Base-by-base conservation (phyloP, 2,888 invertebrate genomes). In the Leucozona laternaria region DNA sequence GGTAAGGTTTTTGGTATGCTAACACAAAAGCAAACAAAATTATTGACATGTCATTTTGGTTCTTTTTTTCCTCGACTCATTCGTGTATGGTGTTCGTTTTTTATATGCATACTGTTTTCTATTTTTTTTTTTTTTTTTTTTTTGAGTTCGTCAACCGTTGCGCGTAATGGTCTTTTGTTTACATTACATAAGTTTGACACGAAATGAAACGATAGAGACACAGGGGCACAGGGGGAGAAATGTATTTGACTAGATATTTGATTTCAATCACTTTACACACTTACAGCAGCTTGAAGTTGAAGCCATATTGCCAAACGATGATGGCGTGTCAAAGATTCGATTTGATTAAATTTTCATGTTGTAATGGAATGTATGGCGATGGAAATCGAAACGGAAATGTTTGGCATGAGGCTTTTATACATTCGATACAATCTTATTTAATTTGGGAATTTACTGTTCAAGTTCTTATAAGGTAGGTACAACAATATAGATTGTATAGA, bases 151-250 rank as follows among this genome's bases (percentile, higher is more conserved):
- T 57, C 76, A 76, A 37, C 55, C 58, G 68, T 66, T 48, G 72
- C 66, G 68, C 53, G 78, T 45, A 50, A 37, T 73, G 62, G 57
- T 70, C 57, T 64, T 75, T 84, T 84, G 83, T 79, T 84, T 84
- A 84, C 75, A 57, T 84, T 75, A 70, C 58, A 60, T 79, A 62
- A 73, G 45, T 79, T 68, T 50, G 73, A 75, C 79, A 71, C 31
- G 13, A 48, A 31, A 48, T 17, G 34, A 43, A 45, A 60, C 4
- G 13, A 31, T 17, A 66, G 31, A 48, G 17, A n/a, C 11, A 57
- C 20, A 4, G 31, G 8, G n/a, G 43, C n/a, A 11, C 7, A 15
- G n/a, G 43, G 66, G 60, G 40, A 70, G 40, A 70, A 58, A 50
- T n/a, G 60, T 43, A 43, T 55, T 73, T 68, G 79, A 79, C 79